phyloP scores from a whole-genome alignment of 2,797 vertebrate species.

The Myotis planiceps region DNA sequence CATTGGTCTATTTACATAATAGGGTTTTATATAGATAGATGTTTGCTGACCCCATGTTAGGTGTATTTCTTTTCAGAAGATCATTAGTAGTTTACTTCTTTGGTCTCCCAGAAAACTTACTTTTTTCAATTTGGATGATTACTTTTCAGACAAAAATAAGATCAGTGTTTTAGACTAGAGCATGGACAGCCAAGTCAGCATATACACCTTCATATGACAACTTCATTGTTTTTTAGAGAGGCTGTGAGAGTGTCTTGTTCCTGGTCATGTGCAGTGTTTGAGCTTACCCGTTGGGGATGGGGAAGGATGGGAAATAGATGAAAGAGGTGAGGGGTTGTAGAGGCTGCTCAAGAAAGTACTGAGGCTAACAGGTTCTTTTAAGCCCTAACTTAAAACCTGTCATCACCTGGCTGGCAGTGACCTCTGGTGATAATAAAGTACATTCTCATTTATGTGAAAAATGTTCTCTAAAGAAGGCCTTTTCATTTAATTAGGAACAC shows the following conservation, averaged over 20 bases:
- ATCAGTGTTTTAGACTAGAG: neutral
- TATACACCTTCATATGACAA: neutral
- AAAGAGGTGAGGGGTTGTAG: neutral
- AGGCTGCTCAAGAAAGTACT: neutral
- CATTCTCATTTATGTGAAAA: slow-evolving; percentile 28
- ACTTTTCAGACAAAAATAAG: slow-evolving; percentile 32
- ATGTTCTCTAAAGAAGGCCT: neutral
- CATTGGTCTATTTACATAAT: too few species aligned
- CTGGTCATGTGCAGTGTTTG: neutral
- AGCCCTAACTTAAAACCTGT: neutral
- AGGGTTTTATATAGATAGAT: neutral
- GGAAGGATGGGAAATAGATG: neutral
- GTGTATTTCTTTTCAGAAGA: slow-evolving; percentile 26
- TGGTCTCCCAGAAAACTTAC: neutral
- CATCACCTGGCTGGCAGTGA: neutral
- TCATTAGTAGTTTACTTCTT: neutral
- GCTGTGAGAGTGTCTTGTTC: neutral
- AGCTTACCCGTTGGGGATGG: neutral
- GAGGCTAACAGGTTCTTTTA: neutral
- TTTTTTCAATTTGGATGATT: slow-evolving; percentile 7
- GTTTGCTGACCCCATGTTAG: neutral
- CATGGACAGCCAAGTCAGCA: neutral
- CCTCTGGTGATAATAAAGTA: neutral
- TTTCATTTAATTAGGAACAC: neutral
- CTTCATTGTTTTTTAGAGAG: slow-evolving; percentile 14